These are phyloP conservation scores for Melozone crissalis DNA, from an alignment of 2,113 vertebrate species.

Conservation along the genomic window DNA sequence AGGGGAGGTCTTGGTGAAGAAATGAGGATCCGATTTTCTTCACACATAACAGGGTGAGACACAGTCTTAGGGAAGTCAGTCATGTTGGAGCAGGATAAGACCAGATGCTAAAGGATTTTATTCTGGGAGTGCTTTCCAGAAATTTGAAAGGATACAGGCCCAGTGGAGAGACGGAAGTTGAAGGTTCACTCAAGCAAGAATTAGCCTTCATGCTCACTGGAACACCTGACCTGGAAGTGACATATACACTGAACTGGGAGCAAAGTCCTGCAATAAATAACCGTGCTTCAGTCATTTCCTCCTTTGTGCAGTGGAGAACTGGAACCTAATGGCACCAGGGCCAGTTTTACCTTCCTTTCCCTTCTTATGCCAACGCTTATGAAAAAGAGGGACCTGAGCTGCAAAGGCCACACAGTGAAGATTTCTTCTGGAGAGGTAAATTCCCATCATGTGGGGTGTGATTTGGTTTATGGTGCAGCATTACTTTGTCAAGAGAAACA, in stretches of 20 bases:
- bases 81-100: not conserved
- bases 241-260: slow-evolving; percentile 35
- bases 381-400: not conserved
- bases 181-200: not conserved
- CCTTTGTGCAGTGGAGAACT: not conserved
- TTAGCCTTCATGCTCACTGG: not conserved
- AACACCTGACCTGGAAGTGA: slow-evolving; percentile 42
- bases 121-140: not conserved
- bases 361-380: not conserved
- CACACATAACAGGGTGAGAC: not conserved
- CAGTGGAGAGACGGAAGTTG: slow-evolving; percentile 9
- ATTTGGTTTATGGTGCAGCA: not conserved
- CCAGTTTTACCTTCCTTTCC: not conserved
- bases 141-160: not conserved
- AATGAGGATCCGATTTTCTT: not conserved
- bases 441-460: not conserved
- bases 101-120: not conserved
- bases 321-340: not conserved
- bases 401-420: not conserved
- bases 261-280: slow-evolving; percentile 83
- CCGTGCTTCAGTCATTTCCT: slow-evolving; percentile 58
- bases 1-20: not conserved
- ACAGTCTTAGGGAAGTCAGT: not conserved
- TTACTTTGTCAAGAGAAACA: not conserved
- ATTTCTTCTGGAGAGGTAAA: slow-evolving; percentile 69